A percentile compares a stretch with the other conserved stretches of the same genome.
Evolutionary conservation across 2,113 vertebrate species (phyloP).

Genomic region (Microcebus tavaratra): DNA sequence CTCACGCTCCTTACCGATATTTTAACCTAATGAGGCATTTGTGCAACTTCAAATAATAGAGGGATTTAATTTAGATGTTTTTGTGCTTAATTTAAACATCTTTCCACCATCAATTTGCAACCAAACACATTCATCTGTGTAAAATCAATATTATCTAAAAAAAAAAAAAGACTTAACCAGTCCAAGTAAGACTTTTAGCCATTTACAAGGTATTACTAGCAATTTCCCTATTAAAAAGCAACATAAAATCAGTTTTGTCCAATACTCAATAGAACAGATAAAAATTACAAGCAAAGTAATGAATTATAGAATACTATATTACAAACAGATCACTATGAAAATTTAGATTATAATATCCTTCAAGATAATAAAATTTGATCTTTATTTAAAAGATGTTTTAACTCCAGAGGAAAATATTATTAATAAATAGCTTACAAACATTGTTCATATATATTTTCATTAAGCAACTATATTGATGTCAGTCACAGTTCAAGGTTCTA

Average conservation of each 20-base stretch:
- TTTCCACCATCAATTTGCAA: slow-evolving; percentile 42
- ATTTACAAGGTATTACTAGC: not conserved
- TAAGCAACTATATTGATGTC: not conserved
- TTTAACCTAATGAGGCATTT: not conserved
- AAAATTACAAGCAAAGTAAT: not conserved
- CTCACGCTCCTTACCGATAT: not conserved
- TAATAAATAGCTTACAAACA: not conserved
- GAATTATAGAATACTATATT: not conserved
- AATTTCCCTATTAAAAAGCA: not conserved
- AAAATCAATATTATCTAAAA: not conserved
- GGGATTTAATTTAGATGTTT: not conserved
- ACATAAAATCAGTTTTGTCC: not conserved
- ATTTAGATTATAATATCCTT: not conserved
- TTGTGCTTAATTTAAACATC: slow-evolving; percentile 29
- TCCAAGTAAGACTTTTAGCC: not conserved
- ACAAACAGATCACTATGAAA: not conserved
- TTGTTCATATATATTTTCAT: not conserved
- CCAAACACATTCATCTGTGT: not conserved
- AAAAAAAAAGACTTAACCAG: not conserved
- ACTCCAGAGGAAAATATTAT: not conserved
- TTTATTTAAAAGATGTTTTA: not conserved
- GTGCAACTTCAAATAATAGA: not conserved
- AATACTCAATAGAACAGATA: not conserved
- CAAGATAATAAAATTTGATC: not conserved
- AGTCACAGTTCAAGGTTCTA: not conserved